Evolutionary conservation across 2,797 vertebrate species (phyloP).

Genomic region (Odontamblyopus lacepedii): DNA sequence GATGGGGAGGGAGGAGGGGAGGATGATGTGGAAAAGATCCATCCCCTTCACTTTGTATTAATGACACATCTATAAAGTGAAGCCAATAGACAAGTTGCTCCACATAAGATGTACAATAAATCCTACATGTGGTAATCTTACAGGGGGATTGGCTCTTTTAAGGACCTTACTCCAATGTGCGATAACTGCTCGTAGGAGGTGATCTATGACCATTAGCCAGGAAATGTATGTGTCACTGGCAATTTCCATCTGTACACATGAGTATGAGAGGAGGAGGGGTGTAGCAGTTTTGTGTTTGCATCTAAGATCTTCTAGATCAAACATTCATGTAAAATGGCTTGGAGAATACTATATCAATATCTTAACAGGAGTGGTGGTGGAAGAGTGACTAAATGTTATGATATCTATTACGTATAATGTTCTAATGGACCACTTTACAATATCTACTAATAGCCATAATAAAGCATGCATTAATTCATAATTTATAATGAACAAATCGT

Average conservation of each 20-base stretch:
- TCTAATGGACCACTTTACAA: too few relatives aligned
- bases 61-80: conserved; percentile 51
- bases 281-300: not conserved
- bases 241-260: conserved; percentile 22
- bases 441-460: too few relatives aligned
- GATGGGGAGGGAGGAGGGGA: conserved; percentile 24
- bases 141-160: conserved; percentile 54
- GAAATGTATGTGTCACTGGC: conserved; percentile 24
- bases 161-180: conserved; percentile 32
- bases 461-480: too few relatives aligned
- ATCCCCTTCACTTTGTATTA: conserved; percentile 32
- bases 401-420: too few relatives aligned
- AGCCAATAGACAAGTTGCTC: conserved; percentile 30
- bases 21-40: conserved; percentile 23
- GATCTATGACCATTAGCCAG: conserved; percentile 47
- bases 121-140: conserved; percentile 45
- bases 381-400: too few relatives aligned
- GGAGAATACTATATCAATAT: not conserved
- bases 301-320: not conserved
- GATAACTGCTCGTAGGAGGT: conserved; percentile 36
- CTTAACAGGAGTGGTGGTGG: not conserved
- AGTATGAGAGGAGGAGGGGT: not conserved
- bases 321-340: not conserved
- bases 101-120: conserved; percentile 33
- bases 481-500: too few relatives aligned